Conservation (phyloP, 2,888 invertebrate genomes). For the Doris montereyensis region DNA sequence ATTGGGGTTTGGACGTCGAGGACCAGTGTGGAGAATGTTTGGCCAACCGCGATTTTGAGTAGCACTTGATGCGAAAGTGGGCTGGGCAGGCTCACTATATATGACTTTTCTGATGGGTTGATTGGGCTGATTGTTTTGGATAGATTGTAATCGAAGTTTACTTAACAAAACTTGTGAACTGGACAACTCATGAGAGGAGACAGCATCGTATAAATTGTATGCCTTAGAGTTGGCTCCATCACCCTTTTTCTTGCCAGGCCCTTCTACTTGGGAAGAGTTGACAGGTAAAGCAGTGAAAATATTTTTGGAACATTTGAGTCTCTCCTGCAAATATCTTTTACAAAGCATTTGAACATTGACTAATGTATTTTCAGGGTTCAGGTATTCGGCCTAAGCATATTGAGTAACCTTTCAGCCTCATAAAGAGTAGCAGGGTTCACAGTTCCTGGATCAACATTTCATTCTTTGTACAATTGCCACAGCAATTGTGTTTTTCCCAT, state of each 20-base stretch:
- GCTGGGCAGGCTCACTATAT: no score
- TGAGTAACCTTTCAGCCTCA: constrained; percentile 61
- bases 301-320: no score
- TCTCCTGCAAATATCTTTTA: constrained; percentile 51
- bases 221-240: neutral
- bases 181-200: constrained; percentile 18
- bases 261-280: neutral
- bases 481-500: constrained; percentile 43
- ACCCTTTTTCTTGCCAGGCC: constrained; percentile 6
- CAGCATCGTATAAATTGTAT: constrained; percentile 18
- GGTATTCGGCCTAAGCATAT: constrained; percentile 58
- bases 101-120: no score
- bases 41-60: no score
- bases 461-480: constrained; percentile 40
- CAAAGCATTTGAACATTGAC: constrained; percentile 55
- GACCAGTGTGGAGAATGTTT: no score
- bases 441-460: constrained; percentile 42
- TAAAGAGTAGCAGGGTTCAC: constrained; percentile 63
- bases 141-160: constrained; percentile 25
- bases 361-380: constrained; percentile 60
- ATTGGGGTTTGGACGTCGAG: no score
- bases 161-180: constrained; percentile 20
- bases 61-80: no score
- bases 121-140: no score
- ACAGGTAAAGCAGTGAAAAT: no score